phyloP scores from a whole-genome alignment of 1,140 invertebrate genomes.

The Penaeus indicus region DNA sequence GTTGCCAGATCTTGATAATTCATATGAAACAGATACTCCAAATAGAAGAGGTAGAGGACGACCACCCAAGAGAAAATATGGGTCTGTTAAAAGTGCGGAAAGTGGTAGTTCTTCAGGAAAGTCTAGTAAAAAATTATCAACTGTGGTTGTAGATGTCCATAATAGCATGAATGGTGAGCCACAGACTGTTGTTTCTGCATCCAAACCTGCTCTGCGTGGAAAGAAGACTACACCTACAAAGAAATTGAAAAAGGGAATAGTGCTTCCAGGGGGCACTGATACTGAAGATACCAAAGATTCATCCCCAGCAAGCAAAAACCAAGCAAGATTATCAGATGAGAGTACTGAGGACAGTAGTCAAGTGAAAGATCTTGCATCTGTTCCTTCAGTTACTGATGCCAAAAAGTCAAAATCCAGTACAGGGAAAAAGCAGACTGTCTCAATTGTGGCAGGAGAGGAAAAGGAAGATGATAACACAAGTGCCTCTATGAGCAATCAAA shows the following conservation, averaged over 20 bases:
- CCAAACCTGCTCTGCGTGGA: slow-evolving; percentile 55
- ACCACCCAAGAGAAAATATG: slow-evolving; percentile 34
- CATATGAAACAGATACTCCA: not conserved
- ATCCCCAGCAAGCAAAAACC: not conserved
- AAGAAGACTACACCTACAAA: slow-evolving; percentile 55
- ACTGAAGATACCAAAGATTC: slow-evolving; percentile 16
- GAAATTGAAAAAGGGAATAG: slow-evolving; percentile 7
- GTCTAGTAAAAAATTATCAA: slow-evolving; percentile 59
- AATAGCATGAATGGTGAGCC: slow-evolving; percentile 66
- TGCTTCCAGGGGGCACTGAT: not conserved
- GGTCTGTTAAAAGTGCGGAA: slow-evolving; percentile 23
- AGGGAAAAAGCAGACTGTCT: slow-evolving; percentile 21
- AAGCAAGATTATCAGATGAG: not conserved
- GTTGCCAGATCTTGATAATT: no score
- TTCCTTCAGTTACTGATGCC: not conserved
- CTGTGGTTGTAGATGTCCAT: slow-evolving; percentile 65
- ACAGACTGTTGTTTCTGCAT: slow-evolving; percentile 59
- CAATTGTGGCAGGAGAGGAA: not conserved
- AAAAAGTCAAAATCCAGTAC: slow-evolving; percentile 37
- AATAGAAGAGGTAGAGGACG: slow-evolving; percentile 49
- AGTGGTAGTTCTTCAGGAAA: slow-evolving; percentile 45
- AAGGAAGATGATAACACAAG: slow-evolving; percentile 41
- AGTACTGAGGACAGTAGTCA: not conserved
- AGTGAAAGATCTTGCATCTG: not conserved
- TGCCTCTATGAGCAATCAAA: slow-evolving; percentile 59